Conservation (phyloP, 1,140 invertebrate species). For the Pectinophora gossypiella region DNA sequence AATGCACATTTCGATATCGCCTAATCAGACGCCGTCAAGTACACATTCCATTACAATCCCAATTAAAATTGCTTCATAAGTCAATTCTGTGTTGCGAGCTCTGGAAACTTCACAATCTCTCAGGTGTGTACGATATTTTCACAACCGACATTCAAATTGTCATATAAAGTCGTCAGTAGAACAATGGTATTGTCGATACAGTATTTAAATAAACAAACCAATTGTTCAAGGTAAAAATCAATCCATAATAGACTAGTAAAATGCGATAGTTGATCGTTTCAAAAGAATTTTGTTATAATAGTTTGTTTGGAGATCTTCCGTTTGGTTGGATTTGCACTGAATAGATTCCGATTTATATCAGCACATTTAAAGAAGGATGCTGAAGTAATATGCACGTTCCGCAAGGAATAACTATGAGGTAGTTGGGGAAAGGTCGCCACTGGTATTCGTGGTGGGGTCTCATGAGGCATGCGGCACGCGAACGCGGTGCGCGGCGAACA, state of each 20-base stretch:
- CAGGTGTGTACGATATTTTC: constrained; percentile 9
- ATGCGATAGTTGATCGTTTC: not conserved
- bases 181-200: constrained; percentile 25
- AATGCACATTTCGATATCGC: not conserved
- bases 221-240: constrained; percentile 11
- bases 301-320: no score
- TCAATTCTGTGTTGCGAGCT: not conserved
- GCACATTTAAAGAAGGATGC: no score
- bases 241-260: not conserved
- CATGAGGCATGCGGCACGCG: no score
- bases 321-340: no score
- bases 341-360: no score
- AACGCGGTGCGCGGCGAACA: no score
- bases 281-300: no score
- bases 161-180: constrained; percentile 19
- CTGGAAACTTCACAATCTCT: not conserved
- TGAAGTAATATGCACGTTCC: no score
- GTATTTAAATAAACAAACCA: constrained; percentile 25
- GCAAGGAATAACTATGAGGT: no score
- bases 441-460: no score
- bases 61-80: no score
- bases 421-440: no score
- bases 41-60: not conserved
- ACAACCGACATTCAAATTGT: constrained; percentile 13
- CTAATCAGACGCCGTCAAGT: not conserved